Base-by-base conservation (phyloP, 1,140 invertebrate genomes). In the Trigoniulus corallinus region DNA sequence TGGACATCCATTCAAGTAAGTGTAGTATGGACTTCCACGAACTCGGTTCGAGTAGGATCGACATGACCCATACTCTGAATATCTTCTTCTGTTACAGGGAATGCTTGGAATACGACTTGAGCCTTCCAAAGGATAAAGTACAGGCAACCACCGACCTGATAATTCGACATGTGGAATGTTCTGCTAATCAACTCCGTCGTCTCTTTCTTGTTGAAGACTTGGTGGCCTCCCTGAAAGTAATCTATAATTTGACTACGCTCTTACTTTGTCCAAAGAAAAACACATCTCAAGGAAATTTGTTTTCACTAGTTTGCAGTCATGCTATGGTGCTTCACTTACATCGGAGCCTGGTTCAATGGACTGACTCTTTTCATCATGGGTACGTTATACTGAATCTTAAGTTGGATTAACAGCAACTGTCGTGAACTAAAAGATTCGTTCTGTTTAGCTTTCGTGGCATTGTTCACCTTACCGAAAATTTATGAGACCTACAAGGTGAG, bases 341-440 rank as follows among this genome's bases (percentile, higher is more conserved):
- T 97, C 59, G 93, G 93, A 58, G 80, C 88, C 58, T 94, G 88
- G 85, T 97, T 98, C 75, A 97, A 96, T 72, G 92, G 92, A 64
- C 85, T 97, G 78, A 95, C 91, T 57, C 76, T 96, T 58, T 78
- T 96, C 62, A 95, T 95, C 61, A 76, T 95, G 62, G 82, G 88
- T 93, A 67, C 72, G 72, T 68, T 34, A 48, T 43, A 25, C 48
- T 22, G 18, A 26, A 41, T 48, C 25, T 25, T 47, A 25, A n/a
- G n/a, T n/a, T n/a, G n/a, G n/a, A n/a, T n/a, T 43, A 2, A 39
- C 20, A 20, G 41, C 15, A 21, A 50, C 25, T 23, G 29, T 18
- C 10, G 34, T 23, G 46, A 27, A 45, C 41, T 20, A 24, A 45
- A 50, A 50, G 44, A 48, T 27, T 48, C 20, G 34, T 43, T n/a